Evolutionary conservation across 2,797 vertebrate genomes (phyloP).

Genomic region (Enteromius viviparus): DNA sequence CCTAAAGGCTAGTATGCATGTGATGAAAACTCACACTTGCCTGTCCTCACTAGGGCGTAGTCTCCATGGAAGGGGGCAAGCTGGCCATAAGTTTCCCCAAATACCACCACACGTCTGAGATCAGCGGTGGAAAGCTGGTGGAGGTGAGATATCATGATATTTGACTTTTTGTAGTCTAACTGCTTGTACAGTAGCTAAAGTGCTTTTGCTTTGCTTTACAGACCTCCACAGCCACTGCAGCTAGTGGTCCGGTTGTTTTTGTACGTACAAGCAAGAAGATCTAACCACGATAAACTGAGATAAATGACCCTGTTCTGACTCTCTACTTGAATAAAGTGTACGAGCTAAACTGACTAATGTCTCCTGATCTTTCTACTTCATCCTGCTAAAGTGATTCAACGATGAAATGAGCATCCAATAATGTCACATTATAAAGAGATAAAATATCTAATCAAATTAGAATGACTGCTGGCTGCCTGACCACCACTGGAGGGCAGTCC

Average conservation of each 20-base stretch:
- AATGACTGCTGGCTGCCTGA: background rate
- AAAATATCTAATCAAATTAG: background rate
- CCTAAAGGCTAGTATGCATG: background rate
- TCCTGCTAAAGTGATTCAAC: background rate
- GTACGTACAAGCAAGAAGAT: slow-evolving; percentile 80
- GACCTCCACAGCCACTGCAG: slow-evolving; percentile 73
- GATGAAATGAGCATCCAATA: slow-evolving; percentile 4
- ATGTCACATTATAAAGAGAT: background rate
- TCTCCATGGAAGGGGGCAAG: slow-evolving; percentile 84
- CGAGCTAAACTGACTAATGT: slow-evolving; percentile 15
- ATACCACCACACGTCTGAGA: slow-evolving; percentile 86
- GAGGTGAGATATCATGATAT: slow-evolving; percentile 76
- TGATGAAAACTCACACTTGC: slow-evolving; percentile 17
- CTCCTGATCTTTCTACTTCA: background rate
- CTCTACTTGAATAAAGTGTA: slow-evolving; percentile 37
- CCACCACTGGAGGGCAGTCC: slow-evolving; percentile 59
- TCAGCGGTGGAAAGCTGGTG: slow-evolving; percentile 85
- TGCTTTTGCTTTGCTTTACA: slow-evolving; percentile 51
- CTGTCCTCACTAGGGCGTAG: slow-evolving; percentile 78
- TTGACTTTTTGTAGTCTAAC: too few relatives aligned
- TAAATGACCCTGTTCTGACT: slow-evolving; percentile 21
- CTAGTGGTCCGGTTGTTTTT: slow-evolving; percentile 68
- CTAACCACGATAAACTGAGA: slow-evolving; percentile 58
- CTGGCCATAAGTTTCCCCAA: slow-evolving; percentile 84
- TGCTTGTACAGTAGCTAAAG: background rate